Conservation (phyloP, 2,888 invertebrate species). For the Andrena bicolor region DNA sequence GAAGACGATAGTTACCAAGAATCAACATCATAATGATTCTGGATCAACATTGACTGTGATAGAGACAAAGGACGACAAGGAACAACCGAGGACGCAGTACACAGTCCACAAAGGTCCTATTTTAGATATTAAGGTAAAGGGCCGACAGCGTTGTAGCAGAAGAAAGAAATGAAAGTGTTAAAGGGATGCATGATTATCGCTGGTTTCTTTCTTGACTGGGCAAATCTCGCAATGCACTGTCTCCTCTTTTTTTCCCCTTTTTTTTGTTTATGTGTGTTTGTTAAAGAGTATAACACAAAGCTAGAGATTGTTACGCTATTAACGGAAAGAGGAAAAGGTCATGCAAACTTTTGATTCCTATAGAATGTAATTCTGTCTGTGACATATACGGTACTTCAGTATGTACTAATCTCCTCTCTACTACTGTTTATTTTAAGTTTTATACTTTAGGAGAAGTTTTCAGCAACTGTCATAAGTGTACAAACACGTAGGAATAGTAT, state of each 20-base stretch:
- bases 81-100: constrained; percentile 75
- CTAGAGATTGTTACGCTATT: background rate
- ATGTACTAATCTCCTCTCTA: constrained; percentile 6
- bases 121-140: constrained; percentile 83
- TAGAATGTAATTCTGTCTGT: background rate
- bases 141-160: background rate
- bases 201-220: constrained; percentile 4
- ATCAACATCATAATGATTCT: constrained; percentile 29
- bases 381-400: background rate
- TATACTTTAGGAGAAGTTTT: background rate
- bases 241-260: background rate
- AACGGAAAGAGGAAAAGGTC: background rate
- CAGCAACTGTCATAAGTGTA: constrained; percentile 24
- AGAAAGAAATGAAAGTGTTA: constrained; percentile 13
- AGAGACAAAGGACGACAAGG: constrained; percentile 53
- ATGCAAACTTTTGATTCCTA: background rate
- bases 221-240: background rate
- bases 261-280: background rate
- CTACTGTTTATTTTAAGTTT: background rate
- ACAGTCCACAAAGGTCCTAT: constrained; percentile 83
- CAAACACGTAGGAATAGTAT: constrained; percentile 23
- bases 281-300: background rate
- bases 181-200: constrained; percentile 3
- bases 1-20: constrained; percentile 36
- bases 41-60: constrained; percentile 35